Evolutionary conservation across 2,888 invertebrate genomes (phyloP).

Genomic region (Julus scanicus): DNA sequence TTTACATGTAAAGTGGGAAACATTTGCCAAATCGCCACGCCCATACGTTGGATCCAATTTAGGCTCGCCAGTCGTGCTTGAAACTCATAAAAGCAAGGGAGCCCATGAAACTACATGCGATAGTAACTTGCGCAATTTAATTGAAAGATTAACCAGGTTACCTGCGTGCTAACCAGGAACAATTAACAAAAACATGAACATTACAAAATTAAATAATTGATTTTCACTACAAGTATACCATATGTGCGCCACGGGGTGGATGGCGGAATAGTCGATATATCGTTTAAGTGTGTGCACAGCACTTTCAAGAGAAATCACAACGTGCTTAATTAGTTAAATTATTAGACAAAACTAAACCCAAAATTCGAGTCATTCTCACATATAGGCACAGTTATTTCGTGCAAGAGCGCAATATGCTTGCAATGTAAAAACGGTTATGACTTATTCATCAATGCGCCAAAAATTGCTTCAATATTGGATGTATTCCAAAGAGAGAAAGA

Average conservation of each 20-base stretch:
- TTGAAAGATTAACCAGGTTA: constrained; percentile 24
- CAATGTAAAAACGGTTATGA: neutral
- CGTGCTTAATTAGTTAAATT: constrained; percentile 17
- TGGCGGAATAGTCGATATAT: neutral
- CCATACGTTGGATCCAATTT: constrained; percentile 3
- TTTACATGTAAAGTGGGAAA: neutral
- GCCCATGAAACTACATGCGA: neutral
- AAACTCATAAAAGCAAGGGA: neutral
- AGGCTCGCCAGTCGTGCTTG: constrained; percentile 11
- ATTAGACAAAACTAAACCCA: neutral
- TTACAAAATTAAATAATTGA: neutral
- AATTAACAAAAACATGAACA: neutral
- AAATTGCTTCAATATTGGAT: neutral
- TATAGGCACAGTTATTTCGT: neutral
- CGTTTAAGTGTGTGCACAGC: neutral
- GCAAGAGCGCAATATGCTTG: neutral
- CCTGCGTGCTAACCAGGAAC: constrained; percentile 19
- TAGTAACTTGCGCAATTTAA: neutral
- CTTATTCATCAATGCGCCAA: constrained; percentile 1
- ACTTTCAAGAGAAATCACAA: neutral
- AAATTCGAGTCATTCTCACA: neutral
- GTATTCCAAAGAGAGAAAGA: neutral
- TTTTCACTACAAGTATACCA: neutral
- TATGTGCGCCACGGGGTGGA: neutral
- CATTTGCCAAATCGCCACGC: neutral